Evolutionary conservation across 2,113 vertebrate species (phyloP), one percentile per base, ranked within the genome.

Genomic region (Chaenogobius annularis): DNA sequence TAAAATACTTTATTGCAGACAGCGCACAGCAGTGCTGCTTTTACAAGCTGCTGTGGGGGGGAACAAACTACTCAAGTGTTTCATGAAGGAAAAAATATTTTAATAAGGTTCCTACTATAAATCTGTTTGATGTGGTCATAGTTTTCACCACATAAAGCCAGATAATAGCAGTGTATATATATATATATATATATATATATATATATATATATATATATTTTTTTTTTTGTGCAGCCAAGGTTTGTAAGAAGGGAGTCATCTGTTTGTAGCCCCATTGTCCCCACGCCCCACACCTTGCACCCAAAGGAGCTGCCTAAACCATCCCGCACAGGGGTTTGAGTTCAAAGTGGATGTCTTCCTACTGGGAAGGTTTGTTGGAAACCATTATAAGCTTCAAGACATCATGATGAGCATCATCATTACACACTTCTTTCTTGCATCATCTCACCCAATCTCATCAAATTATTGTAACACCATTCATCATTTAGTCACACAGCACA

Each of bases 391-490:
- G 83, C 77, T 65, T 67, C 66, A 81, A 87, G 82, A 84, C 86
- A 87, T 81, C 78, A 91, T 82, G 78, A 82, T 80, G 77, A 80
- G 76, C 77, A 86, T 88, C 79, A 90, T 84, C 77, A 82, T 74
- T 70, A 72, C 73, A 74, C 79, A 68, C 78, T 72, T 83, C 79
- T 78, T 52, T 55, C 78, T 90, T 88, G 85, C 88, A 88, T 91
- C 89, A 90, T 85, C 85, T 80, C 70, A 86, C 79, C 79, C 85
- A 87, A 85, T 89, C 88, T 88, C 85, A 81, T 88, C 84, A 91
- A 85, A 88, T 89, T 85, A 88, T 88, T 85, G 79, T 87, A 84
- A 79, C 77, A 82, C 72, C 77, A 81, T 87, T 89, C 80, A 83
- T 82, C 83, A 72, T 87, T 88, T 87, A 86, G 83, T 91, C 85